Percentiles rank a stretch among this genome's conserved stretches.
These are phyloP conservation scores for Phasianus colchicus DNA, from an alignment of 2,113 vertebrate genomes.

Conservation along the genomic window DNA sequence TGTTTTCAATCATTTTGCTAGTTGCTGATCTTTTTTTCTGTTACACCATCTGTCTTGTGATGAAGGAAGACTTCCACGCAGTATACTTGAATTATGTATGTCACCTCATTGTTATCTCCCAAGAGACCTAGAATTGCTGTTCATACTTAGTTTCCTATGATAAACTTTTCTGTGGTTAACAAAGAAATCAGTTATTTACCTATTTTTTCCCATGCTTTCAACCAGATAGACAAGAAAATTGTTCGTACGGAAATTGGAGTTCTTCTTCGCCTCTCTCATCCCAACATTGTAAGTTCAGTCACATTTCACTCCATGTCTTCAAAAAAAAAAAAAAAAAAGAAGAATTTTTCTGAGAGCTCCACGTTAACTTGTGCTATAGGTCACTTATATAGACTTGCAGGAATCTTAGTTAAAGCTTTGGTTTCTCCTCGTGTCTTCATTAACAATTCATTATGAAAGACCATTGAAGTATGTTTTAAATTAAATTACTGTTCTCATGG, in stretches of 20 bases:
- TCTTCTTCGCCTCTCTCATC: constrained; percentile 89
- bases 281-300: constrained; percentile 87
- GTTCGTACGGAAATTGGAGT: constrained; percentile 91
- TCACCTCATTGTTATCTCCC: background rate
- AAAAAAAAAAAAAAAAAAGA: background rate
- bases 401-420: background rate
- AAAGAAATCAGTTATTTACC: background rate
- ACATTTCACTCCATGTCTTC: background rate
- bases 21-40: background rate
- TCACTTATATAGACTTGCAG: background rate
- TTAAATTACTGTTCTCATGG: background rate
- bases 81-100: background rate
- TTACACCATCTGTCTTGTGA: fast-evolving
- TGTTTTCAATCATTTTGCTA: background rate
- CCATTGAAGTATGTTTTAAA: background rate
- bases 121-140: background rate
- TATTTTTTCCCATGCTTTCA: constrained; percentile 51
- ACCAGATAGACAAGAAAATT: constrained; percentile 92
- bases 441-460: background rate
- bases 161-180: background rate
- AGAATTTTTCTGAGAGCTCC: background rate
- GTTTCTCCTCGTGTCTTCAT: fast-evolving
- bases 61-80: background rate
- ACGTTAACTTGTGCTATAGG: background rate
- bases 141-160: background rate